Evolutionary conservation across 1,140 invertebrate species (phyloP).

Genomic region (Solenopsis invicta): DNA sequence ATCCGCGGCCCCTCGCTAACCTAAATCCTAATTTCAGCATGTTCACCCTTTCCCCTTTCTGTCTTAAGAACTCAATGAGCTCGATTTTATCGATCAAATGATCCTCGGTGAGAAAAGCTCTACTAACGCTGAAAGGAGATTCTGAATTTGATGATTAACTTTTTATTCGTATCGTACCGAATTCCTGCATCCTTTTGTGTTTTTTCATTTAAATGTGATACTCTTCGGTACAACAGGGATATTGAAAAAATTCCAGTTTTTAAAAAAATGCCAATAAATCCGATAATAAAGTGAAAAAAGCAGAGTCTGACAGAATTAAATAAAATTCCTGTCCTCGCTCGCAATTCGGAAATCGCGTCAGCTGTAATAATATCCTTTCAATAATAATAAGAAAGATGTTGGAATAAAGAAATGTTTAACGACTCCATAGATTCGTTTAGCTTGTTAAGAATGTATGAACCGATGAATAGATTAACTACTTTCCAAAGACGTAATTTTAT

Average conservation of each 20-base stretch:
- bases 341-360: not conserved
- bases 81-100: constrained; percentile 69
- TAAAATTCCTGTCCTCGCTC: not conserved
- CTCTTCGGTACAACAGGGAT: not conserved
- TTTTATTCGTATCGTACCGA: not conserved
- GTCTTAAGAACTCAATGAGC: constrained; percentile 31
- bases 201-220: not conserved
- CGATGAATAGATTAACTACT: constrained; percentile 1
- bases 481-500: constrained; percentile 32
- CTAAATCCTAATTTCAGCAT: constrained; percentile 35
- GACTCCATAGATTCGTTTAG: not conserved
- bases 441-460: not conserved
- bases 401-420: not conserved
- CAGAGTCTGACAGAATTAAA: not conserved
- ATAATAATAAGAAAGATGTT: not conserved
- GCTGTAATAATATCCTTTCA: constrained; percentile 6
- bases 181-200: not conserved
- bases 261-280: not conserved
- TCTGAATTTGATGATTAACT: not conserved
- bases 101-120: not conserved
- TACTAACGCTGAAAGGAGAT: not conserved
- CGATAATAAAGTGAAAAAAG: constrained; percentile 2
- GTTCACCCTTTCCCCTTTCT: constrained; percentile 41
- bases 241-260: constrained; percentile 11
- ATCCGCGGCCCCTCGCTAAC: not conserved